A percentile compares a stretch with the other conserved stretches of the same genome.
phyloP scores from a whole-genome alignment of 2,797 vertebrate genomes.

The Melanotaenia nigrans region DNA sequence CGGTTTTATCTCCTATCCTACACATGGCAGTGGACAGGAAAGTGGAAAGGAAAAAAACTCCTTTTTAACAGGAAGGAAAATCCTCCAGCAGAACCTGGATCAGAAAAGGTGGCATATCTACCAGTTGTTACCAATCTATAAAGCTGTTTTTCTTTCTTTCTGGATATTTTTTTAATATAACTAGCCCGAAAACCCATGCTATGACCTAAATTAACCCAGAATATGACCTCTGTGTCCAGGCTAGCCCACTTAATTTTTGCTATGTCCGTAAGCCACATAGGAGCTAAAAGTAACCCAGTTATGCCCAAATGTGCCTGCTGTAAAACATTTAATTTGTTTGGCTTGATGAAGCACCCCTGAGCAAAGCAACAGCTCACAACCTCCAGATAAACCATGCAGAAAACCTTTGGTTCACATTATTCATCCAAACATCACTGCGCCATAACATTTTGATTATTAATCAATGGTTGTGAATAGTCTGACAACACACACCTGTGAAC shows the following conservation, averaged over 20 bases:
- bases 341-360: not conserved
- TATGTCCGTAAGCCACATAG: not conserved
- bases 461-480: not conserved
- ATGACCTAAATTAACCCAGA: not conserved
- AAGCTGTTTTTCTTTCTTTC: no score
- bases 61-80: not conserved
- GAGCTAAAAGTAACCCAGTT: not conserved
- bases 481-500: slow-evolving; percentile 38
- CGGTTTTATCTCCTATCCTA: no score
- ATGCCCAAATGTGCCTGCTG: not conserved
- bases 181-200: not conserved
- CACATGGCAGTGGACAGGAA: not conserved
- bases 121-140: no score
- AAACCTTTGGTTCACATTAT: not conserved
- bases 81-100: not conserved
- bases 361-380: not conserved
- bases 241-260: not conserved
- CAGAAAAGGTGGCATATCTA: no score
- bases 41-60: not conserved
- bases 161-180: no score
- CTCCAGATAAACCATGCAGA: not conserved
- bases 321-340: not conserved
- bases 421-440: not conserved
- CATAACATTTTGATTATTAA: not conserved
- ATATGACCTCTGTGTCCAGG: not conserved